phyloP scores from a whole-genome alignment of 2,888 invertebrate genomes.

The Phengaris arion region DNA sequence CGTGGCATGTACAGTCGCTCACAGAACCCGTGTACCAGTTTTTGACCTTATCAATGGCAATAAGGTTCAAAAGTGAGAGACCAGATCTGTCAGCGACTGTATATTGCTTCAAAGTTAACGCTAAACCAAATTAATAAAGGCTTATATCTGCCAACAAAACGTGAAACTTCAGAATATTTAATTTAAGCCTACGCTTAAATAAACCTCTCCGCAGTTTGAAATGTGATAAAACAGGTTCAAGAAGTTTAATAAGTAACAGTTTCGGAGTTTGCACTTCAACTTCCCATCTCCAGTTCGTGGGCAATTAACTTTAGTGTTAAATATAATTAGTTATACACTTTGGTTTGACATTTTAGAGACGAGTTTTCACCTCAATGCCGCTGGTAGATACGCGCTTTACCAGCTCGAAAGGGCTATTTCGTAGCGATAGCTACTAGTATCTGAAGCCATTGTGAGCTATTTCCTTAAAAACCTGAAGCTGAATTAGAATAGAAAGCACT shows the following conservation, averaged over 20 bases:
- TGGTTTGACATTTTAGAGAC: constrained; percentile 29
- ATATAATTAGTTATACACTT: constrained; percentile 40
- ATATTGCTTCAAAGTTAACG: not conserved
- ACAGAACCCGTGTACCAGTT: too few species aligned
- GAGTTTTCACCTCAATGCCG: not conserved
- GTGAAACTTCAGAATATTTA: constrained; percentile 25
- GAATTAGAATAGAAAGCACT: too few species aligned
- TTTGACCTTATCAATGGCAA: too few species aligned
- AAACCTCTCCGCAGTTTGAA: constrained; percentile 48
- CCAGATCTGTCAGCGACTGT: too few species aligned
- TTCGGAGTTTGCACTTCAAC: constrained; percentile 48
- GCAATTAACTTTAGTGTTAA: constrained; percentile 50
- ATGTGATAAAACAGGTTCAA: constrained; percentile 67
- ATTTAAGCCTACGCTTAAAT: constrained; percentile 42
- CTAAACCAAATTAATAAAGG: constrained; percentile 22
- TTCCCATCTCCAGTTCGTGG: constrained; percentile 48
- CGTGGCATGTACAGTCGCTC: not conserved
- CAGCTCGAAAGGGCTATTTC: too few species aligned
- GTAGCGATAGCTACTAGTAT: too few species aligned
- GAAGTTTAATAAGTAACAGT: constrained; percentile 65
- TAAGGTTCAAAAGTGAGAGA: too few species aligned
- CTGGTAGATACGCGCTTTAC: too few species aligned
- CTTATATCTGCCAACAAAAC: constrained; percentile 9
- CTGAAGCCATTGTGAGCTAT: too few species aligned
- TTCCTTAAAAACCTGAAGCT: too few species aligned